A percentile compares a stretch with the other conserved stretches of the same genome.
Conservation (phyloP, 2,113 vertebrate genomes). For the Lampris incognitus region DNA sequence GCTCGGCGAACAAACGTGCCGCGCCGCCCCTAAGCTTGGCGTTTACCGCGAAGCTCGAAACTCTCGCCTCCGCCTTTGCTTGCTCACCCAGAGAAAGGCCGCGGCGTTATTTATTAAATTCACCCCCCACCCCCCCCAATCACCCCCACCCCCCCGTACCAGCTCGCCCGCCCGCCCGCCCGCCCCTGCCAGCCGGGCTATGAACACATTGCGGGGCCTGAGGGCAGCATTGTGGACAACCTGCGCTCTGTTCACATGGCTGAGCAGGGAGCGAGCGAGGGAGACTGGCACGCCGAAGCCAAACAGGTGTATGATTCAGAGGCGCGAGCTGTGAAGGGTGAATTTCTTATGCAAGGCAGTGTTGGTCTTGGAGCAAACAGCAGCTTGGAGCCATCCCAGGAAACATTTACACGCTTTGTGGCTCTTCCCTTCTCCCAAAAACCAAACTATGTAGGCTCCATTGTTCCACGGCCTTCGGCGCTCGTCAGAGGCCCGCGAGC, state of each 20-base stretch:
- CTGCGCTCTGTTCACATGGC: constrained; percentile 83
- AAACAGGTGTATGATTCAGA: constrained; percentile 86
- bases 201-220: constrained; percentile 85
- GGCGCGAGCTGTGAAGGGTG: constrained; percentile 83
- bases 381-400: constrained; percentile 73
- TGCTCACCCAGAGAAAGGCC: constrained; percentile 76
- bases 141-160: constrained; percentile 43
- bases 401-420: constrained; percentile 71
- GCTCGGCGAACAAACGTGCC: constrained; percentile 16
- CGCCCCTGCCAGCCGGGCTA: constrained; percentile 66
- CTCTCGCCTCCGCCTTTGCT: constrained; percentile 61
- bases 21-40: constrained; percentile 51
- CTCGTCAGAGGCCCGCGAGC: constrained; percentile 18
- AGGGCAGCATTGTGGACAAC: constrained; percentile 83
- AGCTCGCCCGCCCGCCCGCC: constrained; percentile 31
- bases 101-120: constrained; percentile 76
- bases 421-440: constrained; percentile 38
- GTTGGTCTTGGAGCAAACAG: constrained; percentile 76
- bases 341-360: constrained; percentile 77
- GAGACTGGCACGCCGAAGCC: constrained; percentile 82
- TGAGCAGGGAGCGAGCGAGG: constrained; percentile 80
- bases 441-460: constrained; percentile 26
- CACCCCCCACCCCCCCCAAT: constrained; percentile 52
- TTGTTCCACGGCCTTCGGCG: constrained; percentile 33
- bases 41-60: constrained; percentile 60